These are phyloP conservation scores for Sebastes iracundus DNA, from an alignment of 2,797 vertebrate species.

Conservation along the genomic window DNA sequence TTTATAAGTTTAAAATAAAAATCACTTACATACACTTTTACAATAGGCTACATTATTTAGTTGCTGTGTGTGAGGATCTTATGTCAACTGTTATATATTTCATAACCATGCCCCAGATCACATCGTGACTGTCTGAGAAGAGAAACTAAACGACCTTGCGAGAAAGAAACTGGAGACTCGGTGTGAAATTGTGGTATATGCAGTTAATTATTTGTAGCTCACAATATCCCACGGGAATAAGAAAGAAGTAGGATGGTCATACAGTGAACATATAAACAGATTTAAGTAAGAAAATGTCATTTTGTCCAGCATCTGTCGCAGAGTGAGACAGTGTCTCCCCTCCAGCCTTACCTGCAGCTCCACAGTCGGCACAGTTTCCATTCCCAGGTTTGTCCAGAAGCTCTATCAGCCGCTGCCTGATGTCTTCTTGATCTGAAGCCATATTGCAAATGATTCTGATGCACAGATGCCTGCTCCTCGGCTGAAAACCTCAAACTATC, in stretches of 20 bases:
- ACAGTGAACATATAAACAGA: neutral
- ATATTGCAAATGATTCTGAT: slow-evolving; percentile 5
- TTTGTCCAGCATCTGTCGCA: neutral
- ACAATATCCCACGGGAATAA: neutral
- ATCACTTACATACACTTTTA: neutral
- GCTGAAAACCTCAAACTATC: slow-evolving; percentile 7
- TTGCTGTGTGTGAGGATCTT: neutral
- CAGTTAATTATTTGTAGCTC: neutral
- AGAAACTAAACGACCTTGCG: neutral
- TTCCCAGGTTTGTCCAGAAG: slow-evolving; percentile 70
- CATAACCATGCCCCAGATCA: neutral
- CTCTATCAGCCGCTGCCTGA: slow-evolving; percentile 49
- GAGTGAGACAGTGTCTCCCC: neutral
- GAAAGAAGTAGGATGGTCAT: neutral
- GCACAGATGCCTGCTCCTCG: neutral
- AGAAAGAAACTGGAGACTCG: neutral
- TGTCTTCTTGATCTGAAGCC: slow-evolving; percentile 49
- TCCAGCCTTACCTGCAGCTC: slow-evolving; percentile 67
- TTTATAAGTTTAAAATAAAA: neutral
- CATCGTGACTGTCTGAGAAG: neutral
- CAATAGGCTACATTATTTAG: neutral
- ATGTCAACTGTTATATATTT: neutral
- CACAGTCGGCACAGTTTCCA: slow-evolving; percentile 73
- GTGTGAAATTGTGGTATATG: neutral
- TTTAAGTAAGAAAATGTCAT: neutral